These are phyloP conservation scores for Atrina japonica DNA, from an alignment of 2,888 invertebrate genomes.

Conservation along the genomic window DNA sequence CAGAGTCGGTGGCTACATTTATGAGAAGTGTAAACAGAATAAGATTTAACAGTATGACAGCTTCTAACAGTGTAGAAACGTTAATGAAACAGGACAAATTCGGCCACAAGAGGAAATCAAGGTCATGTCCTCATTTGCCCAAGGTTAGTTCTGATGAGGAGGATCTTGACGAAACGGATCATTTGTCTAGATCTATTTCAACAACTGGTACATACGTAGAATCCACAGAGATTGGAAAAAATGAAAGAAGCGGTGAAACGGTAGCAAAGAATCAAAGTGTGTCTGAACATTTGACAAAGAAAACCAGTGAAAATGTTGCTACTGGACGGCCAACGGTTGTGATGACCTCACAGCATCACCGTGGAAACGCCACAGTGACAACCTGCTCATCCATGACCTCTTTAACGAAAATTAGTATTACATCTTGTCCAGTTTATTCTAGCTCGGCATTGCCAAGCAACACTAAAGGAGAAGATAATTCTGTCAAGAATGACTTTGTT, in stretches of 20 bases:
- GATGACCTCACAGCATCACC: no score
- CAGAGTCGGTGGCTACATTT: constrained; percentile 76
- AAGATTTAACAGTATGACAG: constrained; percentile 72
- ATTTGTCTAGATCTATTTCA: constrained; percentile 46
- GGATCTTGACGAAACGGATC: constrained; percentile 37
- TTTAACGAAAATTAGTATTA: constrained; percentile 3
- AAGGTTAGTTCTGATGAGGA: constrained; percentile 51
- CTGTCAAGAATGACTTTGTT: neutral
- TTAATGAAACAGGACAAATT: constrained; percentile 32
- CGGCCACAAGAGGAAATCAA: constrained; percentile 49
- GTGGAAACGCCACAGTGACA: no score
- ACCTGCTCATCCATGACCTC: neutral
- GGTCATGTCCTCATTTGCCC: constrained; percentile 63
- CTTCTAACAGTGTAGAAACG: constrained; percentile 47
- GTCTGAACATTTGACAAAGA: no score
- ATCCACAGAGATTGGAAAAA: neutral
- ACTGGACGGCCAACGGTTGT: no score
- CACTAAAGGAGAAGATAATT: neutral
- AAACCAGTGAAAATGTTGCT: no score
- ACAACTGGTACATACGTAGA: constrained; percentile 6
- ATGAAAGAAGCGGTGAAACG: no score
- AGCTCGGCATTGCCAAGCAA: neutral
- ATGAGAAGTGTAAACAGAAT: constrained; percentile 76
- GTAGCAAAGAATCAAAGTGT: no score
- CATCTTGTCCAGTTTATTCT: constrained; percentile 8